Base-by-base conservation (phyloP, 2,888 invertebrate species). In the Linnaemya tessellans region DNA sequence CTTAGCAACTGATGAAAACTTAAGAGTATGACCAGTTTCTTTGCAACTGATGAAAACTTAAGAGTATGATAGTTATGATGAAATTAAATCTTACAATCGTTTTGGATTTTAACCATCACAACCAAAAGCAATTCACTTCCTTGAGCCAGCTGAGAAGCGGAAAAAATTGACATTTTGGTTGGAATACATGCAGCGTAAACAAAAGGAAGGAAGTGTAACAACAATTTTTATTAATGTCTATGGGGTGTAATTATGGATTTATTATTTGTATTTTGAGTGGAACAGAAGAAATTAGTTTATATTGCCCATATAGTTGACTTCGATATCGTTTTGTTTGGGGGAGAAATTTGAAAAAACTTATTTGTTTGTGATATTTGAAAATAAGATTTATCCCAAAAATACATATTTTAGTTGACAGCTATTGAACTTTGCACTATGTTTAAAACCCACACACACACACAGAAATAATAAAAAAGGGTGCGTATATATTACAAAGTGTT, bases 61-160 rank as follows among this genome's bases (percentile, higher is more conserved):
- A 56, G 15, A 35, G 25, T 30, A 43, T 71, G 22, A 30, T 58
- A 8, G 18, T 54, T 51, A 62, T 71, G 71, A 58, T 77, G 51
- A 77, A 82, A 77, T 71, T 71, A 71, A 77, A 77, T 71, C 56
- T 30, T 71, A 58, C 64, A 62, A 70, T 70, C 56, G 77, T 58
- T 82, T 71, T 65, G 77, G 82, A 77, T 78, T 73, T 54, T 60
- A 78, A 83, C 78, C 78, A 83, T 41, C 43, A 38, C 22, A 80
- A 60, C 68, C 68, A 77, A 82, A 68, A 51, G 18, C 58, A 30
- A 35, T 80, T 79, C 35, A 49, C 22, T 67, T 46, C 58, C 15
- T 43, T 38, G n/a, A 56, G 8, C 9, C 13, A 35, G 13, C 5
- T 20, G 22, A 54, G 30, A 54, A 71, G 30, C 35, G 62, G 11